A percentile compares a stretch with the other conserved stretches of the same genome.
These are phyloP conservation scores for Pelecanus crispus DNA, from an alignment of 2,113 vertebrate species.

Conservation along the genomic window DNA sequence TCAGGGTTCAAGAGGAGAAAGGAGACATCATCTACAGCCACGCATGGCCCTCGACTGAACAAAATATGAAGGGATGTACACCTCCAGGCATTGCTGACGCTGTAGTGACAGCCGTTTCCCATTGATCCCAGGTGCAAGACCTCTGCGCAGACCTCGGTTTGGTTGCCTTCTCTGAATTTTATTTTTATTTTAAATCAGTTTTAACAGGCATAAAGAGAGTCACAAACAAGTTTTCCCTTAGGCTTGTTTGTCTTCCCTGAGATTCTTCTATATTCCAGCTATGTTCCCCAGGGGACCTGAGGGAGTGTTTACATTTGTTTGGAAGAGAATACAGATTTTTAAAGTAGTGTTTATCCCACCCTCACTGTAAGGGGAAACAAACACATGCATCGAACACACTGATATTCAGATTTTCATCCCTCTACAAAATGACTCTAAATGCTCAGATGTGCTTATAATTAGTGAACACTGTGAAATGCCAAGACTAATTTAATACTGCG, in stretches of 20 bases:
- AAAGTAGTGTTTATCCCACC: not conserved
- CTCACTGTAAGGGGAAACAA: constrained; percentile 17
- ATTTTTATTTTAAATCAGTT: not conserved
- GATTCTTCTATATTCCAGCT: not conserved
- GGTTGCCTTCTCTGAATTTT: not conserved
- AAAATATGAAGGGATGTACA: not conserved
- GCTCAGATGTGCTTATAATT: constrained; percentile 33
- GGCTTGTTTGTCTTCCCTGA: not conserved
- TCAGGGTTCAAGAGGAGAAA: not conserved
- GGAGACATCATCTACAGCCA: not conserved
- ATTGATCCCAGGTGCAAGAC: not conserved
- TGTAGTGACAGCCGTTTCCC: not conserved
- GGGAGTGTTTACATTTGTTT: not conserved
- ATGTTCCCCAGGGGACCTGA: not conserved
- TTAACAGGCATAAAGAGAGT: not conserved
- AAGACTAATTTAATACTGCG: not conserved
- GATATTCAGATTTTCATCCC: not conserved
- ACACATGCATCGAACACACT: not conserved
- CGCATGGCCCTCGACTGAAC: not conserved
- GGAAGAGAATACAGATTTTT: constrained; percentile 46
- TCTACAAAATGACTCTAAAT: not conserved
- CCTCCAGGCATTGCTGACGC: not conserved
- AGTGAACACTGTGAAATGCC: not conserved
- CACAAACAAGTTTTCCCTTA: not conserved
- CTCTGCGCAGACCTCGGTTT: not conserved